phyloP scores from a whole-genome alignment of 1,140 invertebrate genomes.

The Pentalonia nigronervosa region DNA sequence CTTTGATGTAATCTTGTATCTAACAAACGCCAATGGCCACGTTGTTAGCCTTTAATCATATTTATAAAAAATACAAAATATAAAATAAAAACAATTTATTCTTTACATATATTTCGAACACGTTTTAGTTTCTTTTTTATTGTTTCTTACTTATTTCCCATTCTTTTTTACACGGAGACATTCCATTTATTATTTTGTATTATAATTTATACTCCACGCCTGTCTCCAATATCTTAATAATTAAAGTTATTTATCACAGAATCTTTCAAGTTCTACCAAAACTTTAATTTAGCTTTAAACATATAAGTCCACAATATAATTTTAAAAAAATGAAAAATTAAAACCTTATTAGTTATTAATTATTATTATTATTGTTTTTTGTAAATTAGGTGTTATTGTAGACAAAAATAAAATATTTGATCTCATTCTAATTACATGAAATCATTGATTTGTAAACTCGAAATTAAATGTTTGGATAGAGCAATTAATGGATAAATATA shows the following conservation, averaged over 20 bases:
- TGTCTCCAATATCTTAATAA: slow-evolving; percentile 20
- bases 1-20: background rate
- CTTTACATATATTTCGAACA: slow-evolving; percentile 2
- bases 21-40: background rate
- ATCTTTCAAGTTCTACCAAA: background rate
- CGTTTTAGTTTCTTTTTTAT: background rate
- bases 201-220: slow-evolving; percentile 36
- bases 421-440: background rate
- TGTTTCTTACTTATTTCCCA: background rate
- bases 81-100: slow-evolving; percentile 7
- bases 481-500: background rate
- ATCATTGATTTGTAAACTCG: background rate
- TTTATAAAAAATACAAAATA: background rate
- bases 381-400: background rate
- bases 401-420: background rate
- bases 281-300: background rate
- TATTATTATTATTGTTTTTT: background rate
- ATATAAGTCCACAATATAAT: background rate
- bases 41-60: background rate
- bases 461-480: background rate
- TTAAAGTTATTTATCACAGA: slow-evolving; percentile 32
- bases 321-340: background rate
- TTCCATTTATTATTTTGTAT: slow-evolving; percentile 31
- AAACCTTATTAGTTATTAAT: background rate
- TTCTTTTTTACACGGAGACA: slow-evolving; percentile 11